Conservation (phyloP, 1,140 invertebrate genomes). For the Lethrus apterus region DNA sequence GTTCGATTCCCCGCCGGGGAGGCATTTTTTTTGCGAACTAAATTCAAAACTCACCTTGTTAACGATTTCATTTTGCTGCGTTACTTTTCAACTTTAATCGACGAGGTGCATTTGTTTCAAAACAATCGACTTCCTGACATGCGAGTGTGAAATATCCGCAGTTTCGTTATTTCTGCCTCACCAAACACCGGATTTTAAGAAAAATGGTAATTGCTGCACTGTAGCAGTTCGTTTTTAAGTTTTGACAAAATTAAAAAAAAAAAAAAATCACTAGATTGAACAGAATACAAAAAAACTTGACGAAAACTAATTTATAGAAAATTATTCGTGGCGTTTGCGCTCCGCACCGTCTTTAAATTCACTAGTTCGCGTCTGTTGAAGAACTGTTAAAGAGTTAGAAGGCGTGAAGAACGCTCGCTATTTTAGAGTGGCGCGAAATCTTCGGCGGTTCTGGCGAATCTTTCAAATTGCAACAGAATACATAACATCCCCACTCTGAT, state of each 20-base stretch:
- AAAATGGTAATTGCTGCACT: conserved; percentile 4
- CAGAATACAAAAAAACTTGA: too few species aligned
- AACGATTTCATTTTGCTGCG: conserved; percentile 1
- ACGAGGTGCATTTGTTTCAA: too few species aligned
- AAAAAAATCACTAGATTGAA: too few species aligned
- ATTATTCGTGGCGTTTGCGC: not conserved
- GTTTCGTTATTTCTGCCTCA: not conserved
- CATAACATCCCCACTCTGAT: conserved; percentile 12
- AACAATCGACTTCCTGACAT: conserved; percentile 1
- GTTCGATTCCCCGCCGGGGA: conserved; percentile 19
- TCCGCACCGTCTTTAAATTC: not conserved
- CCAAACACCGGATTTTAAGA: conserved; percentile 7
- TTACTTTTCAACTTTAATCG: conserved; percentile 1
- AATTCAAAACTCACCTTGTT: not conserved
- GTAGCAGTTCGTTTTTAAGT: too few species aligned
- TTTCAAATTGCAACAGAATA: conserved; percentile 10
- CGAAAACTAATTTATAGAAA: too few species aligned
- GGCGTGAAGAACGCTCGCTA: conserved; percentile 4
- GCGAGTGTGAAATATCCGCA: conserved; percentile 7
- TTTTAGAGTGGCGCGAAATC: conserved; percentile 13
- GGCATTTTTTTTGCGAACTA: not conserved
- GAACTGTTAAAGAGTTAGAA: not conserved
- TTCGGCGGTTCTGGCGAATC: conserved; percentile 1
- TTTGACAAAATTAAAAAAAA: too few species aligned
- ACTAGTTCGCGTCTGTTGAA: conserved; percentile 5